Conservation (phyloP, 1,140 invertebrate genomes). For the Rhopalosiphum padi region DNA sequence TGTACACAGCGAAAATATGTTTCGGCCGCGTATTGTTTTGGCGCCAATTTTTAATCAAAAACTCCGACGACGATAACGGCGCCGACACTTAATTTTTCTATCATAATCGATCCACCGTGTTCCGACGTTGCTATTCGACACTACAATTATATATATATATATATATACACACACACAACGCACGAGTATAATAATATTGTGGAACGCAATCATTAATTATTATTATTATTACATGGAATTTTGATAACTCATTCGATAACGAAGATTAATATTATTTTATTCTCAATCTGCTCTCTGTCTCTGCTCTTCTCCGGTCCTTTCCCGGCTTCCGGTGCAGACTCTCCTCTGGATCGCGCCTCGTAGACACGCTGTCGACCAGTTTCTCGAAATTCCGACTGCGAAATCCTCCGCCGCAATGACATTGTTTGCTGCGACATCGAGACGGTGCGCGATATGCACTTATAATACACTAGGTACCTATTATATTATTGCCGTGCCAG, state of each 20-base stretch:
- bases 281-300: not conserved
- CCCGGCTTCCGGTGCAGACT: not conserved
- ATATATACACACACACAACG: too few relatives aligned
- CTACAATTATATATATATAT: not conserved
- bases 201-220: not conserved
- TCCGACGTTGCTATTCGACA: not conserved
- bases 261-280: not conserved
- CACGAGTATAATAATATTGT: not conserved
- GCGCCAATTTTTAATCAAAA: conserved; percentile 22
- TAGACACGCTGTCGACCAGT: not conserved
- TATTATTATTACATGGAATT: not conserved
- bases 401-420: not conserved
- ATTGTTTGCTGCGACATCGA: not conserved
- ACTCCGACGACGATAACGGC: not conserved
- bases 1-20: not conserved
- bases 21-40: conserved; percentile 19
- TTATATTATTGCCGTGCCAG: not conserved
- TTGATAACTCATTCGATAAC: not conserved
- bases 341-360: not conserved
- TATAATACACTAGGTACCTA: not conserved
- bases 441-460: not conserved
- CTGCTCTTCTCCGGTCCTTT: too few relatives aligned
- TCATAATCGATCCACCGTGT: not conserved
- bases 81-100: not conserved
- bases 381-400: not conserved